These are phyloP conservation scores for Symphodus melops DNA, from an alignment of 2,113 vertebrate genomes.

Conservation along the genomic window DNA sequence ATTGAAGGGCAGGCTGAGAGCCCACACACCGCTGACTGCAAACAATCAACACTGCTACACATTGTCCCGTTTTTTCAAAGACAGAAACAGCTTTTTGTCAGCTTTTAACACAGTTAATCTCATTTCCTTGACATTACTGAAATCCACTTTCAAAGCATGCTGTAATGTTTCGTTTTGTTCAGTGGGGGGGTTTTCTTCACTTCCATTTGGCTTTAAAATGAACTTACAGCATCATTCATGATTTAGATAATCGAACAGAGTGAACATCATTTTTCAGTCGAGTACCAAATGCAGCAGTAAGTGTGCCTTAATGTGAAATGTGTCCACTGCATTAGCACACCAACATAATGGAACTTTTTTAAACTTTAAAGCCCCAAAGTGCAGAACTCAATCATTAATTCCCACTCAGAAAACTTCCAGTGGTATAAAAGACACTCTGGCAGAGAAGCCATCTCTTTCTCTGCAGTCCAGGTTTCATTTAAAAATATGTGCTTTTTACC, in stretches of 20 bases:
- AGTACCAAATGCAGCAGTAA: neutral
- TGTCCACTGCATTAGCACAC: neutral
- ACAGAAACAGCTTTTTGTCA: neutral
- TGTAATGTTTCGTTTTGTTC: neutral
- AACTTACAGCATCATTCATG: neutral
- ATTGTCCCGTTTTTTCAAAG: too few relatives aligned
- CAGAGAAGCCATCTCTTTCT: too few relatives aligned
- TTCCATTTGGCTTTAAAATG: neutral
- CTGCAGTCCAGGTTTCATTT: too few relatives aligned
- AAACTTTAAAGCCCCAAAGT: neutral
- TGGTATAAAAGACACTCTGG: neutral
- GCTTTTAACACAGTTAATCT: neutral
- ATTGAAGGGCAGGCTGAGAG: too few relatives aligned
- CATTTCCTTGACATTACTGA: slow-evolving; percentile 9
- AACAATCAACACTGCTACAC: neutral
- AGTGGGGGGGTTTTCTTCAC: neutral
- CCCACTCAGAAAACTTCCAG: neutral
- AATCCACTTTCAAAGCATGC: neutral
- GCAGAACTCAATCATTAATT: neutral
- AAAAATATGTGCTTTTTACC: too few relatives aligned
- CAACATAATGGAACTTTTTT: slow-evolving; percentile 11
- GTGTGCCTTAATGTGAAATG: slow-evolving; percentile 1
- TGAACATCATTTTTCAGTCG: neutral
- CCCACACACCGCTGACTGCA: neutral
- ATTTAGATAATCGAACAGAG: neutral